Evolutionary conservation across 2,113 vertebrate genomes (phyloP), one percentile per base, ranked within the genome.

Genomic region (Phyllostomus discolor): DNA sequence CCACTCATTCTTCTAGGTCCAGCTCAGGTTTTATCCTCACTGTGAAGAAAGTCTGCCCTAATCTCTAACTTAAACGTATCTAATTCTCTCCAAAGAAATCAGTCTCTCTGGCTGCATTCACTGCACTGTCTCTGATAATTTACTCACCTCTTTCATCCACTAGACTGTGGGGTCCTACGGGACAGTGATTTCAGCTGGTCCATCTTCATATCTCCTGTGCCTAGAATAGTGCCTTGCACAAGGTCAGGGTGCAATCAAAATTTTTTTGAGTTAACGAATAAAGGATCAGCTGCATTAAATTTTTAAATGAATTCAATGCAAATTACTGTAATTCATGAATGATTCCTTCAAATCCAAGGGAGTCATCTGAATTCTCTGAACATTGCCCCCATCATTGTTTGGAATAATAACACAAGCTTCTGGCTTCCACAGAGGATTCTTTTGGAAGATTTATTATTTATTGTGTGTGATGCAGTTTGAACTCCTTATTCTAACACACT

Each of bases 361-460:
- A 93, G 26, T 67, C 22, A 48, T 70, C 16, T 79, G 16, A 52
- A 66, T 90, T 91, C 86, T 91, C 52, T 88, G 35, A 96, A 69
- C 20, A n/a, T 35, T 83, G 75, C 2, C 41, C 7, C 52, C 26
- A 24, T 46, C 33, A 50, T 7, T 54, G 22, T 73, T 92, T 75
- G 41, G 35, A 89, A 73, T 80, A 89, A 69, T 76, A 72, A 86
- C 12, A 72, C 10, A 78, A 90, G n/a, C 3, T 86, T 88, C 73
- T 69, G 7, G 38, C 67, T 94, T 83, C 82, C 79, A 79, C 11
- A 59, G 57, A 88, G 35, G 10, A 35, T 73, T 73, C 38, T 79
- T 92, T 62, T 26, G 33, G 14, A 93, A 94, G 72, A 26, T 64
- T 59, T 79, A 78, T 69, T 85, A 86, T 33, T 96, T 92, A 72